phyloP scores from a whole-genome alignment of 1,140 invertebrate species.

The Brachionus calyciflorus region DNA sequence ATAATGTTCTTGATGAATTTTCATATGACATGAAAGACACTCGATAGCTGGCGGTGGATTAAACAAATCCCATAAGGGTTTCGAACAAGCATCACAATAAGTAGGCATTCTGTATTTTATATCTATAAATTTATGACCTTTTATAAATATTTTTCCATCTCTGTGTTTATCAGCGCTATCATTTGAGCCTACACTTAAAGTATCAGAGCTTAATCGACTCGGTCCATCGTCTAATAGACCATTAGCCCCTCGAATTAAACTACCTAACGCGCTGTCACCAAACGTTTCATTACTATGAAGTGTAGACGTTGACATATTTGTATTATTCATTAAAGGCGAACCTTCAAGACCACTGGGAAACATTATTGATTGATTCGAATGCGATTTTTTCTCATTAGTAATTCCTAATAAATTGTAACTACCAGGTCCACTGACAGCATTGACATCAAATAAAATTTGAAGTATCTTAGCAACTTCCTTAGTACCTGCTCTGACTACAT shows the following conservation, averaged over 20 bases:
- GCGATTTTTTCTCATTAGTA: neutral
- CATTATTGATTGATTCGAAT: slow-evolving; percentile 30
- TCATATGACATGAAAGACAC: slow-evolving; percentile 88
- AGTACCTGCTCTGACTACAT: slow-evolving; percentile 94
- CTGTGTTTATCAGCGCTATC: slow-evolving; percentile 44
- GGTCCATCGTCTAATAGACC: slow-evolving; percentile 10
- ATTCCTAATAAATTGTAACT: slow-evolving; percentile 31
- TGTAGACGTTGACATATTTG: slow-evolving; percentile 7
- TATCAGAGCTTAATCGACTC: slow-evolving; percentile 15
- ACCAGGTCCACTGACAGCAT: slow-evolving; percentile 50
- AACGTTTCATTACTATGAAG: slow-evolving; percentile 34
- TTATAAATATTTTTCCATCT: slow-evolving; percentile 22
- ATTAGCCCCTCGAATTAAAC: neutral
- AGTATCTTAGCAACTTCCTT: slow-evolving; percentile 99
- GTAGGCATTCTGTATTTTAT: slow-evolving; percentile 97
- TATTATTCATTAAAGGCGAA: slow-evolving; percentile 38
- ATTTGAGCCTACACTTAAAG: slow-evolving; percentile 41
- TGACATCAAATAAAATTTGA: slow-evolving; percentile 61
- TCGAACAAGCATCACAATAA: slow-evolving; percentile 92
- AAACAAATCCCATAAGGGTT: slow-evolving; percentile 93
- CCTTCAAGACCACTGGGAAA: neutral
- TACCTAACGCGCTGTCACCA: slow-evolving; percentile 1
- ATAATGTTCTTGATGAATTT: slow-evolving; percentile 92
- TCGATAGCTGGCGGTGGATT: slow-evolving; percentile 91
- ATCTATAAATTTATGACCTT: slow-evolving; percentile 87